A percentile compares a stretch with the other conserved stretches of the same genome.
Evolutionary conservation across 2,113 vertebrate genomes (phyloP).

Genomic region (Solea solea): DNA sequence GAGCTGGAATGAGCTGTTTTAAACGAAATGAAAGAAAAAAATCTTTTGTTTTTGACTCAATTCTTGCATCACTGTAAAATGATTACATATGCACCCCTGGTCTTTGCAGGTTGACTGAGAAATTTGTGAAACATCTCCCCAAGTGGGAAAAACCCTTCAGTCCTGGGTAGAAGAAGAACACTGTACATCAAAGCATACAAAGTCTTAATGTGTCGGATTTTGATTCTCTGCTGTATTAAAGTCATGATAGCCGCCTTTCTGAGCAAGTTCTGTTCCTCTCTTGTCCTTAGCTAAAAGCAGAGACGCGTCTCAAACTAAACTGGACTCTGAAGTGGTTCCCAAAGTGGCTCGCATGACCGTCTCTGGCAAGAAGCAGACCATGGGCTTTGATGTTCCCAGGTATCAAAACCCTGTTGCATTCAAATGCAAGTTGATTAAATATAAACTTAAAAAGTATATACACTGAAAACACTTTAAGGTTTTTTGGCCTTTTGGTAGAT

Average conservation of each 20-base stretch:
- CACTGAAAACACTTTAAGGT: background rate
- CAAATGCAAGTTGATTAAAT: background rate
- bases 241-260: slow-evolving; percentile 16
- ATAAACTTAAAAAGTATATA: background rate
- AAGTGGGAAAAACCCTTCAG: no score
- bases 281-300: slow-evolving; percentile 86
- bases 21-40: no score
- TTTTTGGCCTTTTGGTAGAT: background rate
- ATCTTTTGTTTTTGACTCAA: no score
- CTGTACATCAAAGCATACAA: background rate
- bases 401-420: slow-evolving; percentile 67
- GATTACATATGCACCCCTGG: background rate
- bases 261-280: slow-evolving; percentile 47
- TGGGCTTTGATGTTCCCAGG: slow-evolving; percentile 97
- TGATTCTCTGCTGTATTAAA: background rate
- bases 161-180: no score
- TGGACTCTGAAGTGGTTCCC: slow-evolving; percentile 91
- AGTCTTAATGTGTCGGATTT: background rate
- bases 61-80: no score
- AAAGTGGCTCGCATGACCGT: slow-evolving; percentile 98
- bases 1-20: no score
- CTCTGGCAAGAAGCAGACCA: slow-evolving; percentile 96
- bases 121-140: background rate
- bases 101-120: background rate
- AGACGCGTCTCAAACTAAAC: slow-evolving; percentile 80